Percentiles rank a stretch among this genome's conserved stretches.
Evolutionary conservation across 2,113 vertebrate genomes (phyloP).

Genomic region (Copsychus sechellarum): DNA sequence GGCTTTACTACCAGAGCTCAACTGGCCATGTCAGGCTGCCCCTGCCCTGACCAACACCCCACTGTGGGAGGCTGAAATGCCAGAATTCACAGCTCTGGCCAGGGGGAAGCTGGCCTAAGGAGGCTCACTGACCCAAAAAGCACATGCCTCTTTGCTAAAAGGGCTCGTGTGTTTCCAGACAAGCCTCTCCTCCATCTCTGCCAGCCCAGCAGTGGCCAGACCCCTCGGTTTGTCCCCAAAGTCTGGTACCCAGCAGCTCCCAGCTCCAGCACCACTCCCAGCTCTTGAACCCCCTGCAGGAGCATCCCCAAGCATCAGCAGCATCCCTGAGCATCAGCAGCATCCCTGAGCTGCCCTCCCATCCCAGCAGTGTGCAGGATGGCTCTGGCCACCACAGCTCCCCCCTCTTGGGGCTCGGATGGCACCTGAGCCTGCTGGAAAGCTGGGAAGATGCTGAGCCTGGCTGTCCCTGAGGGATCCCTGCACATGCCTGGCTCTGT

Average conservation of each 20-base stretch:
- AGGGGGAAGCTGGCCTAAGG: not conserved
- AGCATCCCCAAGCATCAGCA: too few relatives aligned
- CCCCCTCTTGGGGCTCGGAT: accelerated
- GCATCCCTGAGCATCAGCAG: too few relatives aligned
- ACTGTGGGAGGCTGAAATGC: not conserved
- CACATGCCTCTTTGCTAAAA: accelerated
- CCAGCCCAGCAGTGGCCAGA: not conserved
- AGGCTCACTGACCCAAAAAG: not conserved
- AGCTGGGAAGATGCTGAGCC: not conserved
- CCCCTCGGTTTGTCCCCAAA: not conserved
- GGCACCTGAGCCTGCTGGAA: not conserved
- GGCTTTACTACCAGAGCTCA: not conserved
- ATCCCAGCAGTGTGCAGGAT: accelerated
- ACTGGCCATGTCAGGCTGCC: not conserved
- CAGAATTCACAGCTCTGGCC: not conserved
- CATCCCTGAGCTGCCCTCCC: not conserved
- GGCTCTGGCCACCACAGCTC: not conserved
- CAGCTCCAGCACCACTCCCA: not conserved
- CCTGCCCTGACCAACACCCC: not conserved
- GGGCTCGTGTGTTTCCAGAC: not conserved
- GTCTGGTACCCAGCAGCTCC: not conserved
- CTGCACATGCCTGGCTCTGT: not conserved
- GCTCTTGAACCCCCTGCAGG: accelerated
- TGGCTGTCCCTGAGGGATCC: not conserved
- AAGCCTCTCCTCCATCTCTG: not conserved